Conservation (phyloP, 2,888 invertebrate species). For the Latrodectus hesperus region DNA sequence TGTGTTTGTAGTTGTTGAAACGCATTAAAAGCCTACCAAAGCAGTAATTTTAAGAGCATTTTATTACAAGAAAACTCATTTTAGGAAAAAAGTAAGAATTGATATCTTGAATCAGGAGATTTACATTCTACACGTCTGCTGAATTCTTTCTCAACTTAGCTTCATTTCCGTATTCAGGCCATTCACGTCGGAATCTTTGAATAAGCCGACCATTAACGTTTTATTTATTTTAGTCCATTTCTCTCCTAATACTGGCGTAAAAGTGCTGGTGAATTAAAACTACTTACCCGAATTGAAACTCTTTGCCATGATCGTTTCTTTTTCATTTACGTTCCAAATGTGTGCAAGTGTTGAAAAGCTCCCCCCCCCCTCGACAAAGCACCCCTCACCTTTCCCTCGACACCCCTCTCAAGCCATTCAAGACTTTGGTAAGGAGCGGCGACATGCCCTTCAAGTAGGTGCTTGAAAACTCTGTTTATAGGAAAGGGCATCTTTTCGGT, state of each 20-base stretch:
- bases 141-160: background rate
- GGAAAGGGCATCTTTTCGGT: constrained; percentile 1
- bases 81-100: too few species aligned
- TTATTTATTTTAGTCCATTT: background rate
- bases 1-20: too few species aligned
- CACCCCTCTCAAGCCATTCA: background rate
- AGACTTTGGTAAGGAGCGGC: background rate
- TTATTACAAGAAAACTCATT: too few species aligned
- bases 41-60: too few species aligned
- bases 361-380: background rate
- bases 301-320: background rate
- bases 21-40: too few species aligned
- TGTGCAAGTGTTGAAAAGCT: background rate
- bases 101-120: background rate
- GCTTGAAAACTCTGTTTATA: background rate
- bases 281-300: constrained; percentile 5
- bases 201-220: background rate
- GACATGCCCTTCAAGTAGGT: background rate
- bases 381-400: background rate
- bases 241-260: background rate
- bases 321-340: background rate
- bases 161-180: background rate
- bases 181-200: background rate
- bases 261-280: constrained; percentile 2
- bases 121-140: background rate